Conservation (phyloP, 37 sponge, comb jelly and placozoan genomes). For the Tethya wilhelma region DNA sequence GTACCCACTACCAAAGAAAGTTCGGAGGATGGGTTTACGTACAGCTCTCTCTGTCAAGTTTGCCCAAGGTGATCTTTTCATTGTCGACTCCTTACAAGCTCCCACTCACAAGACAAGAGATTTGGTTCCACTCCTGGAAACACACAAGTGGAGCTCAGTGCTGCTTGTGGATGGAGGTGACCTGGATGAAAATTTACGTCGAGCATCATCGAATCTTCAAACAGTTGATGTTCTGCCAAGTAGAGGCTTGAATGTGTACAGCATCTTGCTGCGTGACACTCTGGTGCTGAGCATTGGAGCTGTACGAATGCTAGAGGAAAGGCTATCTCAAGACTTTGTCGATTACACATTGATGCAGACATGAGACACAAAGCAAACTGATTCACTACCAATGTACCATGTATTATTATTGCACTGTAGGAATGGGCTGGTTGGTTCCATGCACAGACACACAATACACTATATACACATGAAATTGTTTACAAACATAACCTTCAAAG, state of each 20-base stretch:
- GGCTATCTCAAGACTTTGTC: conserved; percentile 27
- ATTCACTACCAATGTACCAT: no score
- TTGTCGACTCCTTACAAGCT: conserved; percentile 77
- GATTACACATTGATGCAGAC: no score
- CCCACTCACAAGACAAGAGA: conserved; percentile 52
- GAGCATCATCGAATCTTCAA: conserved; percentile 63
- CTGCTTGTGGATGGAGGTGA: conserved; percentile 86
- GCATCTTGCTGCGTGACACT: conserved; percentile 67
- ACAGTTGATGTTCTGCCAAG: conserved; percentile 77
- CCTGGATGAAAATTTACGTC: conserved; percentile 47
- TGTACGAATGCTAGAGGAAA: conserved; percentile 76
- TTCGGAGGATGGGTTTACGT: conserved; percentile 68
- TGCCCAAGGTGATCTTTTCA: conserved; percentile 80
- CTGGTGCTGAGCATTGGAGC: conserved; percentile 79
- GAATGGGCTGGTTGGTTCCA: no score
- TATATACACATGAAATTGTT: no score
- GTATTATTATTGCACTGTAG: no score
- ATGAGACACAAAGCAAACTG: no score
- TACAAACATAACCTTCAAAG: no score
- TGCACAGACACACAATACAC: no score
- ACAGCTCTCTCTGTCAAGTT: conserved; percentile 85
- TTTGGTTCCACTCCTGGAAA: conserved; percentile 47
- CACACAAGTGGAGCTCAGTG: conserved; percentile 64
- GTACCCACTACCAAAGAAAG: conserved; percentile 85
- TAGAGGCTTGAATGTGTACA: conserved; percentile 79